Evolutionary conservation across 2,888 invertebrate species (phyloP).

Genomic region (Agrochola macilenta): DNA sequence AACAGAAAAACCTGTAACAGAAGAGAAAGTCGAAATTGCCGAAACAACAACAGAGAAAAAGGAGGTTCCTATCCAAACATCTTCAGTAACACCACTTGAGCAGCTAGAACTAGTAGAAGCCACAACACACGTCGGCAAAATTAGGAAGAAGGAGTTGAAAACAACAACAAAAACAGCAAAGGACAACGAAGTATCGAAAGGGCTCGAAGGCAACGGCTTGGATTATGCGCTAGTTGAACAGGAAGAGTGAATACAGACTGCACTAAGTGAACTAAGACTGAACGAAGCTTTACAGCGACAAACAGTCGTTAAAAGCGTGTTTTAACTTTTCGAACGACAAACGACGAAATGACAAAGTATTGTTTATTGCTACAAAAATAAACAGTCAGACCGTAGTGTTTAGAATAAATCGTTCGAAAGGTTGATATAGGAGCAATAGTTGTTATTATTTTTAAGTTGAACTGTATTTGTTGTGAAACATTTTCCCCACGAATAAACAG

Average conservation of each 20-base stretch:
- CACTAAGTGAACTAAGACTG: slow-evolving; percentile 81
- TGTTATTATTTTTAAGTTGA: slow-evolving; percentile 57
- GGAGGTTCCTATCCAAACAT: slow-evolving; percentile 53
- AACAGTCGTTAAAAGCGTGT: slow-evolving; percentile 57
- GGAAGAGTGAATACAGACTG: slow-evolving; percentile 75
- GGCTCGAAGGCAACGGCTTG: slow-evolving; percentile 80
- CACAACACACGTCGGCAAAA: slow-evolving; percentile 85
- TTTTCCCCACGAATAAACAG: slow-evolving; percentile 82
- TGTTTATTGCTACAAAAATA: slow-evolving; percentile 41
- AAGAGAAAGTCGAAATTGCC: slow-evolving; percentile 60
- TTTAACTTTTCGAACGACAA: slow-evolving; percentile 73
- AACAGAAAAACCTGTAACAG: slow-evolving; percentile 67
- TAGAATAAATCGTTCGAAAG: slow-evolving; percentile 51
- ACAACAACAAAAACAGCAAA: slow-evolving; percentile 80
- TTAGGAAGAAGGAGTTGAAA: slow-evolving; percentile 87
- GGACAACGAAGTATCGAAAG: slow-evolving; percentile 86
- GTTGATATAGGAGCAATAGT: slow-evolving; percentile 45
- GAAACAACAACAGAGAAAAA: slow-evolving; percentile 60
- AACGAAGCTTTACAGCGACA: slow-evolving; percentile 70
- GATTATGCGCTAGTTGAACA: slow-evolving; percentile 80
- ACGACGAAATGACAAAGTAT: slow-evolving; percentile 31
- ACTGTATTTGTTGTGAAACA: slow-evolving; percentile 71
- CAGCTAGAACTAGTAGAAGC: slow-evolving; percentile 80
- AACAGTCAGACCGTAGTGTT: slow-evolving; percentile 33
- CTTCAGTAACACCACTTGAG: slow-evolving; percentile 74